Base-by-base conservation (phyloP, 2,113 vertebrate species). In the Acrocephalus arundinaceus region DNA sequence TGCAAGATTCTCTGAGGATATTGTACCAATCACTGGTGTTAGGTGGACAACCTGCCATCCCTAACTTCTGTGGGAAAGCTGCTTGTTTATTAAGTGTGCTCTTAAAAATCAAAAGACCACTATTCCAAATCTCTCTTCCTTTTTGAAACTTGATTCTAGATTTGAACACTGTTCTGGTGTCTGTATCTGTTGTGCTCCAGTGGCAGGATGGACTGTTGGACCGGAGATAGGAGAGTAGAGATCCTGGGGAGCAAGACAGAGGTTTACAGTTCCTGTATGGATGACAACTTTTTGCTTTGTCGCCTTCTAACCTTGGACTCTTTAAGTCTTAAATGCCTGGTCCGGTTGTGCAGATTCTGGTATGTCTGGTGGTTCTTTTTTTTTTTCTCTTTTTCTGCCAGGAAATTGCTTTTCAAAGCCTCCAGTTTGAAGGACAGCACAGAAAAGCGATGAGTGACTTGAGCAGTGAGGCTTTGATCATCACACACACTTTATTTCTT, bases 211-310 rank as follows among this genome's bases (percentile, higher is more conserved):
- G 81, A 55, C 51, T 80, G 16, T 73, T 83, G 67, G 89, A 51
- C 70, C 66, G 35, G 49, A 70, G 51, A 35, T 11, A 3, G 55
- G 72, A 74, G 94, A 94, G 70, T 61, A 87, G 86, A 95, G 92
- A 72, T 87, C 65, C 88, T 94, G 91, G 87, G 89, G 89, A 97
- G 92, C 93, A 96, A 95, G 84, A 96, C 80, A 58, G 74, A 94
- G 81, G 86, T 93, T 87, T 90, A 96, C 94, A 90, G 51, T 67
- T 94, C 2, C 6, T 76, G 5, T 67, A 9, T 65, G 33, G 43
- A 86, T 89, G 84, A 65, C 43, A 71, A 39, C 14, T 92, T 78
- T 63, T 66, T 93, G 81, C 87, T 93, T 90, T 85, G 35, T 92
- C 90, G 41, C 81, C 46, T 91, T 91, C 72, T 96, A 55, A 65